Base-by-base conservation (phyloP, 92 coral and sea anemone genomes). In the Umimayanthus chanpuru region DNA sequence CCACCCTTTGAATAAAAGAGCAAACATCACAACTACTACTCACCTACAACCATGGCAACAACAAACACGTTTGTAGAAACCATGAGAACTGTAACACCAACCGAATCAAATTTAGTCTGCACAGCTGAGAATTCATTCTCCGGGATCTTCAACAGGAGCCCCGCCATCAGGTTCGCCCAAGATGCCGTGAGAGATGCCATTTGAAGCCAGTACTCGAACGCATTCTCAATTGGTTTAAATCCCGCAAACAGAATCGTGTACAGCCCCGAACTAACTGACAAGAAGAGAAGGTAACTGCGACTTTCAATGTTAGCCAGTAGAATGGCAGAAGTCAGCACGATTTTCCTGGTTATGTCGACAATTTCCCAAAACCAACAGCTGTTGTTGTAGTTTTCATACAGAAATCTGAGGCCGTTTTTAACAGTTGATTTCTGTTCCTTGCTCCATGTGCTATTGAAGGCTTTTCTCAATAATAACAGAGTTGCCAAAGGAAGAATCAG, bases 321-420 rank as follows among this genome's bases (percentile, higher is more conserved):
- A 38, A 91, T 85, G 10, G 88, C 79, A 15, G 89, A 92, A 9
- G 92, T 89, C 40, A 92, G 29, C 76, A 78, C 80, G 10, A 89
- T 89, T 39, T 90, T 92, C 67, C 94, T 87, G 9, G 85, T 20
- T 5, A 92, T 32, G 70, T 92, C 94, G 29, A 89, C 89, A n/a
- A 89, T 81, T 90, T 92, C 94, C 94, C 94, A 92, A 73, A 82
- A 92, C 94, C 94, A 92, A 14, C 94, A 92, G 23, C 41, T 32
- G 18, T 76, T 75, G 15, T 89, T 77, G 30, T 92, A 92, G 71
- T 92, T 92, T 80, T 92, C 94, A 53, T 92, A 88, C 9, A 90
- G 88, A 18, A 92, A 90, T 47, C 93, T 86, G 23, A 92, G 81
- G n/a, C 94, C 89, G n/a, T 43, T 79, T 6, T 89, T 40, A 39